These are phyloP conservation scores for Aethes cnicana DNA, from an alignment of 2,888 invertebrate species.

Conservation along the genomic window DNA sequence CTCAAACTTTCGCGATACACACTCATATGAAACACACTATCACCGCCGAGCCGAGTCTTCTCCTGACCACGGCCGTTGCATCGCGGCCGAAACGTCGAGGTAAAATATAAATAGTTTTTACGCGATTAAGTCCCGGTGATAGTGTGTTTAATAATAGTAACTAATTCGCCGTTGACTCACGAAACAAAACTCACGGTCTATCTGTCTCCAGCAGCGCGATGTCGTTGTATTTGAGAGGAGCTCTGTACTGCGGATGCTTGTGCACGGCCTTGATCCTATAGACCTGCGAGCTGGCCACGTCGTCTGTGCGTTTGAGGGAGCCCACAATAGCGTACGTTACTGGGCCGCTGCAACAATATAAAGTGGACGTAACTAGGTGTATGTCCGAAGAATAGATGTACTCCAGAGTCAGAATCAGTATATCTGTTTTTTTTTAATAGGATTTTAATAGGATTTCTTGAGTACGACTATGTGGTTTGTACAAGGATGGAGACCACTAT, in stretches of 20 bases:
- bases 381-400: too few relatives aligned
- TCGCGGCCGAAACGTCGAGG: too few relatives aligned
- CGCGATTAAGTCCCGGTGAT: too few relatives aligned
- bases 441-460: not conserved
- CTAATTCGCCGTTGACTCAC: not conserved
- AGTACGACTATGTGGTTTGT: not conserved
- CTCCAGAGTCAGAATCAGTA: too few relatives aligned
- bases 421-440: too few relatives aligned
- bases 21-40: too few relatives aligned
- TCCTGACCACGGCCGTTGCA: too few relatives aligned
- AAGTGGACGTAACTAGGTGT: too few relatives aligned
- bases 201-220: slow-evolving; percentile 38
- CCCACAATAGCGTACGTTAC: slow-evolving; percentile 20
- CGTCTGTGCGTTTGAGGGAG: not conserved
- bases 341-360: not conserved
- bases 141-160: not conserved
- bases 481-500: too few relatives aligned
- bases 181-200: not conserved
- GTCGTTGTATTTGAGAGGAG: slow-evolving; percentile 33
- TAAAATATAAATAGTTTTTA: too few relatives aligned
- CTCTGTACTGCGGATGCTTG: slow-evolving; percentile 25
- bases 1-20: too few relatives aligned
- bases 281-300: not conserved
- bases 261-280: slow-evolving; percentile 4
- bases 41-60: too few relatives aligned